These are phyloP conservation scores for Myodes glareolus DNA, from an alignment of 2,113 vertebrate genomes.

Conservation along the genomic window DNA sequence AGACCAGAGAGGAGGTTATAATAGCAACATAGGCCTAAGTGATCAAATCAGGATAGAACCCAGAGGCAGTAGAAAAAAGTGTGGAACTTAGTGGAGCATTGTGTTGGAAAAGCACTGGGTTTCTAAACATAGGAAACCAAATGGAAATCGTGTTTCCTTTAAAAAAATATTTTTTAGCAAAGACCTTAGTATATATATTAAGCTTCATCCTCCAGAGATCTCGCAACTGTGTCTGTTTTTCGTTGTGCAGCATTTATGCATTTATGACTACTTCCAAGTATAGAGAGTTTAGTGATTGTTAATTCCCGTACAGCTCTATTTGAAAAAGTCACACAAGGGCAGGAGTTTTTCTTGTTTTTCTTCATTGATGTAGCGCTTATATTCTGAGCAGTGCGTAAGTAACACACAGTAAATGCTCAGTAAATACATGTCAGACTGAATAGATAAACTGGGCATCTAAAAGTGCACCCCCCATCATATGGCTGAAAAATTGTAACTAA, in stretches of 20 bases:
- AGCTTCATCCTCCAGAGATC: not conserved
- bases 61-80: not conserved
- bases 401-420: not conserved
- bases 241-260: not conserved
- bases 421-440: not conserved
- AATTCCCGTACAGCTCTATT: not conserved
- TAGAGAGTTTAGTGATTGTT: not conserved
- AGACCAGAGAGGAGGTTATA: not conserved
- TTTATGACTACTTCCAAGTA: not conserved
- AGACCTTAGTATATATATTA: not conserved
- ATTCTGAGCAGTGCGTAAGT: not conserved
- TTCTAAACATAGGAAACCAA: constrained; percentile 1
- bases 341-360: not conserved
- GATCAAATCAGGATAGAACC: not conserved
- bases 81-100: not conserved
- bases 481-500: not conserved
- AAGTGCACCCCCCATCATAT: not conserved
- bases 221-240: not conserved
- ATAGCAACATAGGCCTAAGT: not conserved
- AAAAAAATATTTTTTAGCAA: not conserved
- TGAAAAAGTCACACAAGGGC: not conserved
- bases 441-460: not conserved
- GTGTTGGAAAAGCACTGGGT: not conserved
- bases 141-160: not conserved
- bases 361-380: not conserved